Evolutionary conservation across 2,888 invertebrate species (phyloP).

Genomic region (Allacma fusca): DNA sequence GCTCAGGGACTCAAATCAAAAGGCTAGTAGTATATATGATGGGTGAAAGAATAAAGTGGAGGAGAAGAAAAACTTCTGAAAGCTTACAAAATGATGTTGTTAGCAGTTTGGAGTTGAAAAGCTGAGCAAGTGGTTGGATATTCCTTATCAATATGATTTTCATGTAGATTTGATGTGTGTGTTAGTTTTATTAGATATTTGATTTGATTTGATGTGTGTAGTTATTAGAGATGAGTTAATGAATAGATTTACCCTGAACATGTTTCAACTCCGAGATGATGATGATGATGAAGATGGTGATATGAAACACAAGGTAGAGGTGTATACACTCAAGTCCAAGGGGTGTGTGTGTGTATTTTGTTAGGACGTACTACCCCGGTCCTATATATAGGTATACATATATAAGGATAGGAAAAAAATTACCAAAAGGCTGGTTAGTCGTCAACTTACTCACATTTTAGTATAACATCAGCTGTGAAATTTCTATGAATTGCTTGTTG

Average conservation of each 20-base stretch:
- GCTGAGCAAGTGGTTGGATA: neutral
- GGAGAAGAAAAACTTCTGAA: neutral
- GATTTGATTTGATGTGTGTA: conserved; percentile 37
- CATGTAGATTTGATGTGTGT: conserved; percentile 29
- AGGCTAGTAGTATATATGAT: neutral
- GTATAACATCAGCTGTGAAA: conserved; percentile 36
- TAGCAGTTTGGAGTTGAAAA: neutral
- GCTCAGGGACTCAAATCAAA: neutral
- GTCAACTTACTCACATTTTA: conserved; percentile 10
- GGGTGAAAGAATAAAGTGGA: conserved; percentile 2
- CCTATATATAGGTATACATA: neutral
- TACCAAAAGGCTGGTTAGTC: neutral
- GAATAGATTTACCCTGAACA: conserved; percentile 34
- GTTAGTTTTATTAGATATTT: conserved; percentile 40
- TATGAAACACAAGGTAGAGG: neutral
- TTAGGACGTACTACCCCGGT: too few species aligned
- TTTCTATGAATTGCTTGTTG: conserved; percentile 38
- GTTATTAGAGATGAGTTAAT: conserved; percentile 44
- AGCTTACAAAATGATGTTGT: conserved; percentile 32
- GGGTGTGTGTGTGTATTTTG: too few species aligned
- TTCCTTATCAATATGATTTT: conserved; percentile 29
- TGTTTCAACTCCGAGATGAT: conserved; percentile 33
- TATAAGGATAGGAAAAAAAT: neutral
- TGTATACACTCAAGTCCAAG: neutral
- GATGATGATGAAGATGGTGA: conserved; percentile 19